phyloP scores from a whole-genome alignment of 2,888 invertebrate genomes.

The Hemistola chrysoprasaria region DNA sequence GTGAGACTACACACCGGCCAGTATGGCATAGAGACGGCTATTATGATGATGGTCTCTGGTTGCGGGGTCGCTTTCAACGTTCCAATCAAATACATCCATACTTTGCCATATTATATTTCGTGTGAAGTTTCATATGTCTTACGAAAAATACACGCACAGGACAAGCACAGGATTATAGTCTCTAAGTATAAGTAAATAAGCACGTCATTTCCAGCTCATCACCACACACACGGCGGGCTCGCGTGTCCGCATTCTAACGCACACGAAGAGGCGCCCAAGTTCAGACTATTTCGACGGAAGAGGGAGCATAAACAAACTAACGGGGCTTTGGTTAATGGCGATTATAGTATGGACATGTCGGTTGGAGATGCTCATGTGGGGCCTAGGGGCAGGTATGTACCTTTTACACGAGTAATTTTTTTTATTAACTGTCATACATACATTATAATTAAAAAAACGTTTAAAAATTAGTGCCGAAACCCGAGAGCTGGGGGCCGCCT shows the following conservation, averaged over 20 bases:
- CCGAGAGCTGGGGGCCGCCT: too few species aligned
- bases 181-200: too few species aligned
- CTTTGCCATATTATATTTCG: too few species aligned
- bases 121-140: too few species aligned
- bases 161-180: too few species aligned
- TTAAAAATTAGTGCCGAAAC: too few species aligned
- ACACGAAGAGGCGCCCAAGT: constrained; percentile 42
- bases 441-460: background rate
- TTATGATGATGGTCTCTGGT: constrained; percentile 88
- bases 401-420: too few species aligned
- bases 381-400: constrained; percentile 43
- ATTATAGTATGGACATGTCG: constrained; percentile 63
- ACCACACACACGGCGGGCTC: constrained; percentile 72
- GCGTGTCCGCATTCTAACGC: constrained; percentile 51
- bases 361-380: constrained; percentile 48
- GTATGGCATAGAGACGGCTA: constrained; percentile 86
- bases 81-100: too few species aligned
- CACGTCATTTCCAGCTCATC: too few species aligned
- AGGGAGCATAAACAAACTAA: constrained; percentile 51
- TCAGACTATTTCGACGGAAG: constrained; percentile 47
- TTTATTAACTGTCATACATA: too few species aligned
- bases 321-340: constrained; percentile 62
- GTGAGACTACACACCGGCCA: constrained; percentile 84
- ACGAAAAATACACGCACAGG: too few species aligned
- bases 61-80: constrained; percentile 88